Conservation (phyloP, 2,797 vertebrate species). For the Chaenodraco wilsoni region DNA sequence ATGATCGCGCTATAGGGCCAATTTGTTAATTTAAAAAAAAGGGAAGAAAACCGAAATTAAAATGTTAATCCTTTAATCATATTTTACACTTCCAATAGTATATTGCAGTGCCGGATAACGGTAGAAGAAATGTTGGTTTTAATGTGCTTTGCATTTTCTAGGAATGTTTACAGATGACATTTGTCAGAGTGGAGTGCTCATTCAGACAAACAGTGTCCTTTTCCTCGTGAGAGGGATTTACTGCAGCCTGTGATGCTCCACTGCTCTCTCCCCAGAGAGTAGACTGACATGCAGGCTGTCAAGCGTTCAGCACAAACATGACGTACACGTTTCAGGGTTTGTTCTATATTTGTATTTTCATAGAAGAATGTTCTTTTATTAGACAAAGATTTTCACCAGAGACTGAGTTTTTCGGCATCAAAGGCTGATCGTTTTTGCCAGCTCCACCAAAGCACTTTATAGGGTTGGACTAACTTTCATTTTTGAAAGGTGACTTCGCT, state of each 20-base stretch:
- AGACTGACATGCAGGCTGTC: conserved; percentile 57
- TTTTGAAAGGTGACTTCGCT: conserved; percentile 17
- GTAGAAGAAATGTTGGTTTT: background rate
- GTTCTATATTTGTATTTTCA: conserved; percentile 17
- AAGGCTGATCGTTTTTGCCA: conserved; percentile 17
- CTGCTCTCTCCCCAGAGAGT: conserved; percentile 46
- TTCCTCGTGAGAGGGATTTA: conserved; percentile 22
- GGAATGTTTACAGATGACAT: conserved; percentile 34
- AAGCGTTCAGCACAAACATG: conserved; percentile 44
- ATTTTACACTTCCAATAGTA: conserved; percentile 18
- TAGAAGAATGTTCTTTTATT: conserved; percentile 23
- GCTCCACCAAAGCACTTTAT: conserved; percentile 9
- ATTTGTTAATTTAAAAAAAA: too few species aligned
- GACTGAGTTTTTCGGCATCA: conserved; percentile 12
- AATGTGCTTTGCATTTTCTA: conserved; percentile 19
- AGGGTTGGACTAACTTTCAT: conserved; percentile 14
- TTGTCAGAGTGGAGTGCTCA: conserved; percentile 11
- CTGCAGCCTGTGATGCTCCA: conserved; percentile 35
- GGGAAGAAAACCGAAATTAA: background rate
- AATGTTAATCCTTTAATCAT: conserved; percentile 14
- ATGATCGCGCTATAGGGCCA: background rate
- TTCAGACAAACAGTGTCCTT: conserved; percentile 33
- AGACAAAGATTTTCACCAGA: conserved; percentile 35
- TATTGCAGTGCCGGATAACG: background rate
- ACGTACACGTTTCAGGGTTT: conserved; percentile 35